Conservation (phyloP, 2,888 invertebrate genomes). For the Andrena dorsata region DNA sequence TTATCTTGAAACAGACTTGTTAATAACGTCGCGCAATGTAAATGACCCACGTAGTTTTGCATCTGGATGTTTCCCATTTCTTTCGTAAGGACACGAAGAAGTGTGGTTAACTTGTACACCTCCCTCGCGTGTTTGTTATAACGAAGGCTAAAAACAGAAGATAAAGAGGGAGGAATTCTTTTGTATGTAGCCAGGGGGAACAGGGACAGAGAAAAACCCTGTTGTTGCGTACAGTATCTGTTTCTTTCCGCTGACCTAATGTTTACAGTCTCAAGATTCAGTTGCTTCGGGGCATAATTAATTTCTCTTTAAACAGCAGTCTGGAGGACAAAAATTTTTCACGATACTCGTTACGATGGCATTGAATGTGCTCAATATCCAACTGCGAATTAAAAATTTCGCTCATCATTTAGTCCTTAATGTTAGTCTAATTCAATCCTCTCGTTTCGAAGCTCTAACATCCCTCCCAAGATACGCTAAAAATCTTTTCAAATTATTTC, state of each 20-base stretch:
- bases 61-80: no score
- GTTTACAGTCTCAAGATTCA: conserved; percentile 42
- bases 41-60: no score
- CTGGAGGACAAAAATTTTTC: no score
- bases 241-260: conserved; percentile 40
- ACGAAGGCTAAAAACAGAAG: not conserved
- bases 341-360: no score
- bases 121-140: conserved; percentile 5
- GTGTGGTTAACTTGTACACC: not conserved
- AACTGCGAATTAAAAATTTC: not conserved
- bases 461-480: no score
- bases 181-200: conserved; percentile 1
- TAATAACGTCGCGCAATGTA: no score
- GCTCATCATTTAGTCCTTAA: no score
- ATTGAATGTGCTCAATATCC: not conserved
- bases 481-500: no score
- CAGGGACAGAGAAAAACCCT: conserved; percentile 48
- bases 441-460: no score
- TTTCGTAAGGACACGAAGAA: no score
- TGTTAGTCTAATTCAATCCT: no score
- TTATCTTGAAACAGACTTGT: no score
- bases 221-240: conserved; percentile 37
- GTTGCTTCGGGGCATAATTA: conserved; percentile 48
- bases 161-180: conserved; percentile 5
- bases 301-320: conserved; percentile 19